phyloP scores from a whole-genome alignment of 2,113 vertebrate species.

The Neolamprologus kungweensis region DNA sequence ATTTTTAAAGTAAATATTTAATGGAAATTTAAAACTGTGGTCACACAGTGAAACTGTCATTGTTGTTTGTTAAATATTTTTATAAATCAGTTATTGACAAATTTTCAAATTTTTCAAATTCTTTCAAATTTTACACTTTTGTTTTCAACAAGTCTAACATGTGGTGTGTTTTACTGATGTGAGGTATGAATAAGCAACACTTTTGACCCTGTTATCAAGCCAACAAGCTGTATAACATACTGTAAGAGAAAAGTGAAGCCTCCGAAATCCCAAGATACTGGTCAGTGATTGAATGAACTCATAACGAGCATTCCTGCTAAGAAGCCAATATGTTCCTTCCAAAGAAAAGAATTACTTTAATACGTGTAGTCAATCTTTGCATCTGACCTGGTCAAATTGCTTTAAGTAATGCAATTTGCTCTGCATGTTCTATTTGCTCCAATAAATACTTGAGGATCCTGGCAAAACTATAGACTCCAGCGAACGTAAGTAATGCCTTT shows the following conservation, averaged over 20 bases:
- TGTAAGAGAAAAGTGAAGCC: neutral
- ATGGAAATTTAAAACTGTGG: neutral
- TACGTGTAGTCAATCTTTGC: constrained; percentile 48
- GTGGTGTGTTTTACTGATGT: neutral
- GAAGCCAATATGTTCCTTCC: neutral
- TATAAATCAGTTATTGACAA: neutral
- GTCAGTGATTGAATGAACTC: constrained; percentile 45
- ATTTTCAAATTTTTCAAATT: fast-evolving
- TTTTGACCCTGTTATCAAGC: constrained; percentile 3
- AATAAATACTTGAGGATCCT: constrained; percentile 29
- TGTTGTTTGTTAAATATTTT: neutral
- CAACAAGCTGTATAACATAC: neutral
- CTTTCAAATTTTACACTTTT: neutral
- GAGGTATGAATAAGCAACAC: neutral
- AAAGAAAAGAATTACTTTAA: constrained; percentile 44
- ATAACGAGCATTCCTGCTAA: constrained; percentile 19
- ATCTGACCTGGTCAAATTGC: constrained; percentile 68
- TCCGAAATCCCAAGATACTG: constrained; percentile 19
- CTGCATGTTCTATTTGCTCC: constrained; percentile 25
- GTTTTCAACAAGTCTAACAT: neutral
- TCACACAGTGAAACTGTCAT: neutral
- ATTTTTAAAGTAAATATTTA: neutral
- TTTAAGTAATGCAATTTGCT: constrained; percentile 56
- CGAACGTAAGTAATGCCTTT: constrained; percentile 28
- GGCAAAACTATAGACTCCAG: constrained; percentile 32